Percentiles rank a stretch among this genome's conserved stretches.
phyloP scores from a whole-genome alignment of 2,888 invertebrate species.

The Drosophila prostipennis region DNA sequence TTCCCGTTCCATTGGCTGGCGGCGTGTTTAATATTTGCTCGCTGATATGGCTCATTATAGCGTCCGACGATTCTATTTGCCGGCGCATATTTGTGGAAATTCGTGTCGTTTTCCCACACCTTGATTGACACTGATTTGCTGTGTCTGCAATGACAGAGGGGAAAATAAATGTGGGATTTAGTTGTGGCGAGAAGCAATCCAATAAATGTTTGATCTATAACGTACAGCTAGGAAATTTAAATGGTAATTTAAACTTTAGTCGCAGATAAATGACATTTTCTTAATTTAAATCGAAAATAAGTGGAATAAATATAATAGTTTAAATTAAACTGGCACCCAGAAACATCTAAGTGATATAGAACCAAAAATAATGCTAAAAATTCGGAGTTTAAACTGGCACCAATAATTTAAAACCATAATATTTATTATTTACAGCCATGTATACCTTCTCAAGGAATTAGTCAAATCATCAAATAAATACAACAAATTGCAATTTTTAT shows the following conservation, averaged over 20 bases:
- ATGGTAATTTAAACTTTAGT: neutral
- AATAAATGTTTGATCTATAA: neutral
- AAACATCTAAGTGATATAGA: too few relatives aligned
- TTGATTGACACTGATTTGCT: constrained; percentile 39
- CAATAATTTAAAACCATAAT: neutral
- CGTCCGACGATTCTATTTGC: constrained; percentile 48
- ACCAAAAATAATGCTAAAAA: too few relatives aligned
- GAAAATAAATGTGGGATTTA: neutral
- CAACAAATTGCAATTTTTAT: too few relatives aligned
- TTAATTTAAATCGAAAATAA: neutral
- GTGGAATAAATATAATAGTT: too few relatives aligned
- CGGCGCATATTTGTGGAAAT: constrained; percentile 40
- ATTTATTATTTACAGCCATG: too few relatives aligned
- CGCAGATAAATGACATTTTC: neutral
- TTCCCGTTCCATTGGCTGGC: constrained; percentile 35
- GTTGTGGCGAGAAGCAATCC: constrained; percentile 1
- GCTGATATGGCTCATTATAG: constrained; percentile 75
- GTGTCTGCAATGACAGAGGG: constrained; percentile 28
- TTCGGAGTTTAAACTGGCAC: too few relatives aligned
- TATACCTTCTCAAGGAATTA: neutral
- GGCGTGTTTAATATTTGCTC: constrained; percentile 56
- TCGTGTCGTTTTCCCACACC: constrained; percentile 21
- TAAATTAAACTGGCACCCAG: too few relatives aligned
- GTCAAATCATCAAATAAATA: too few relatives aligned
- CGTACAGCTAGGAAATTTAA: neutral